These are phyloP conservation scores for Macropus fuliginosus DNA, from an alignment of 2,797 vertebrate genomes.

Conservation along the genomic window DNA sequence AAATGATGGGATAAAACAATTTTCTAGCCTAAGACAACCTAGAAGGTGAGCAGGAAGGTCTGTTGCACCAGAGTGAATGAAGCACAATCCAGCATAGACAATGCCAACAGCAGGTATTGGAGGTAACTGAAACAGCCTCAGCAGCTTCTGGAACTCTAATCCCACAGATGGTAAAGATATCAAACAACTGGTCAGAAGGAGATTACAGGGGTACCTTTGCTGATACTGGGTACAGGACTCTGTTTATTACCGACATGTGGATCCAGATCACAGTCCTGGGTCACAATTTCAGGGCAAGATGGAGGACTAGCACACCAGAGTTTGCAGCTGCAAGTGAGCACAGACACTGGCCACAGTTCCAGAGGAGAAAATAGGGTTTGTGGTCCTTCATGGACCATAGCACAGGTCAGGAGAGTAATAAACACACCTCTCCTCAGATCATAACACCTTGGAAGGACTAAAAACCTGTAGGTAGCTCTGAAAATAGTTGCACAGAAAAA, in stretches of 20 bases:
- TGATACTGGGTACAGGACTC: background rate
- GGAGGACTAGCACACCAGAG: background rate
- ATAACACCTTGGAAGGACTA: background rate
- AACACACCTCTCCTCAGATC: background rate
- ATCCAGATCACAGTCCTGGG: background rate
- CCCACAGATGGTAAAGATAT: background rate
- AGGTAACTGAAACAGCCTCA: background rate
- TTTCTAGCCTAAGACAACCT: background rate
- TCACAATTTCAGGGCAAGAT: background rate
- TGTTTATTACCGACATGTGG: background rate
- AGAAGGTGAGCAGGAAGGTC: background rate
- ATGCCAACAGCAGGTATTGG: background rate
- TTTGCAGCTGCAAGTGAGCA: accelerated
- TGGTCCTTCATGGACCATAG: background rate
- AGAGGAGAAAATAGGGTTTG: background rate
- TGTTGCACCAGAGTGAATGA: background rate
- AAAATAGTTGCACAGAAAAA: background rate
- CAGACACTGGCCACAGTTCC: background rate
- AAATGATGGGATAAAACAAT: background rate
- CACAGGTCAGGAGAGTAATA: background rate
- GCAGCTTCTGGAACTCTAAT: background rate
- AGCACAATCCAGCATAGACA: background rate
- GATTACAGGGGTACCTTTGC: background rate
- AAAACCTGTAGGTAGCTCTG: background rate
- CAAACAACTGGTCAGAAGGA: background rate